A percentile compares a stretch with the other conserved stretches of the same genome.
phyloP scores from a whole-genome alignment of 2,888 invertebrate species.

The Pegoplata infirma region DNA sequence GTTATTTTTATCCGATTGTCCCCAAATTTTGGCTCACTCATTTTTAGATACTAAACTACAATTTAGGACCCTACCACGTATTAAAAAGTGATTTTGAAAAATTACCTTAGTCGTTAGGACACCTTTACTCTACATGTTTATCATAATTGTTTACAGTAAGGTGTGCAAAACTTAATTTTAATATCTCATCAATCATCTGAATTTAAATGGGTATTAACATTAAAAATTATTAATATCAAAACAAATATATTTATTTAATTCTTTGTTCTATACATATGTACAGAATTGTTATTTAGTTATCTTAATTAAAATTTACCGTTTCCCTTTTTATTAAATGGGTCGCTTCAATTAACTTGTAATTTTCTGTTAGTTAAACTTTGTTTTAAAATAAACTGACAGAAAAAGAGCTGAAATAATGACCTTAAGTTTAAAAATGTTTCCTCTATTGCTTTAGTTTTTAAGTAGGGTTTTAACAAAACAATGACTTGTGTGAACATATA shows the following conservation, averaged over 20 bases:
- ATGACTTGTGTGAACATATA: neutral
- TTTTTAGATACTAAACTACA: too few species aligned
- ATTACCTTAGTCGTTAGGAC: too few species aligned
- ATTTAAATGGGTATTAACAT: neutral
- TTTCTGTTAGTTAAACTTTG: conserved; percentile 3
- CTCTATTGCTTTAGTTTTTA: neutral
- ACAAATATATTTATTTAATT: neutral
- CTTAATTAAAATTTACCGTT: conserved; percentile 6
- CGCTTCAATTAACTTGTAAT: conserved; percentile 6
- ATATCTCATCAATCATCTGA: neutral
- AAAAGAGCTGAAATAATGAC: neutral
- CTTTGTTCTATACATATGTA: neutral
- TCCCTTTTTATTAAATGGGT: neutral
- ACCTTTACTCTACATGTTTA: too few species aligned
- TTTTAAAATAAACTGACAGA: neutral
- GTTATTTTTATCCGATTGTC: too few species aligned
- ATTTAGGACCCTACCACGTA: too few species aligned
- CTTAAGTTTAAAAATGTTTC: neutral
- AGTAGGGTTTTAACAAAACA: neutral
- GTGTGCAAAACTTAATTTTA: neutral
- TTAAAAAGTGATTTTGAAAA: too few species aligned
- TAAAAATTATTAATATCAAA: neutral
- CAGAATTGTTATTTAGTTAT: too few species aligned
- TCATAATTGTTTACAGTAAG: too few species aligned
- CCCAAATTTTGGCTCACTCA: too few species aligned